Conservation (phyloP, 2,888 invertebrate species). For the Perizoma affinitatum region DNA sequence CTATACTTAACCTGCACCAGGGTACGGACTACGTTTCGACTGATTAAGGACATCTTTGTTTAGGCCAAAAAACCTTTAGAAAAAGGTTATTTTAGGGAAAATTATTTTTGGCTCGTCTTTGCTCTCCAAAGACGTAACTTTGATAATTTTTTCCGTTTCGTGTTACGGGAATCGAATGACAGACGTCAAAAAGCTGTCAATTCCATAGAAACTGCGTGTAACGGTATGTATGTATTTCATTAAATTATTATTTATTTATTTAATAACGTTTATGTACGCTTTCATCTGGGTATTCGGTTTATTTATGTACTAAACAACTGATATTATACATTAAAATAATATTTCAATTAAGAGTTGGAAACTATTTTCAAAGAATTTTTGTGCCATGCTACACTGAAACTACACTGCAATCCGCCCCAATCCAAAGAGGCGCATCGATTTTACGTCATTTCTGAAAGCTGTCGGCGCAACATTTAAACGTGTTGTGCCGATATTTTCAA, state of each 20-base stretch:
- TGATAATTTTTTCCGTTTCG: constrained; percentile 41
- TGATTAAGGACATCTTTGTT: constrained; percentile 68
- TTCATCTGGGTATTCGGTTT: too few species aligned
- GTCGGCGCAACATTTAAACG: constrained; percentile 81
- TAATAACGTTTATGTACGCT: too few species aligned
- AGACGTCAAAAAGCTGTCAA: constrained; percentile 29
- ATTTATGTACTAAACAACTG: too few species aligned
- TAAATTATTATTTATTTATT: too few species aligned
- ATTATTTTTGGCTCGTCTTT: constrained; percentile 66
- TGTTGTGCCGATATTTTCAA: constrained; percentile 48
- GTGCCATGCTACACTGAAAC: constrained; percentile 12
- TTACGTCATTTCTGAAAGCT: constrained; percentile 62
- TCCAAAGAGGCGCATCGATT: constrained; percentile 57
- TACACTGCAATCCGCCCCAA: constrained; percentile 11
- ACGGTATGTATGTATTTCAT: constrained; percentile 11
- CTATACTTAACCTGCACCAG: constrained; percentile 66
- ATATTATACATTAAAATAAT: too few species aligned
- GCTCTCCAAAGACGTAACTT: constrained; percentile 58
- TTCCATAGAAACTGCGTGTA: constrained; percentile 9
- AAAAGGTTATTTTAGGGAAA: constrained; percentile 57
- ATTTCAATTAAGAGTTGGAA: too few species aligned
- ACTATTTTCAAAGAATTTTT: too few species aligned
- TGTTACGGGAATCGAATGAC: constrained; percentile 41
- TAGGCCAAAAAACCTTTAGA: constrained; percentile 42
- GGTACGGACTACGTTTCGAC: constrained; percentile 70